Conservation (phyloP, 2,113 vertebrate genomes). For the Dipodomys ordii region DNA sequence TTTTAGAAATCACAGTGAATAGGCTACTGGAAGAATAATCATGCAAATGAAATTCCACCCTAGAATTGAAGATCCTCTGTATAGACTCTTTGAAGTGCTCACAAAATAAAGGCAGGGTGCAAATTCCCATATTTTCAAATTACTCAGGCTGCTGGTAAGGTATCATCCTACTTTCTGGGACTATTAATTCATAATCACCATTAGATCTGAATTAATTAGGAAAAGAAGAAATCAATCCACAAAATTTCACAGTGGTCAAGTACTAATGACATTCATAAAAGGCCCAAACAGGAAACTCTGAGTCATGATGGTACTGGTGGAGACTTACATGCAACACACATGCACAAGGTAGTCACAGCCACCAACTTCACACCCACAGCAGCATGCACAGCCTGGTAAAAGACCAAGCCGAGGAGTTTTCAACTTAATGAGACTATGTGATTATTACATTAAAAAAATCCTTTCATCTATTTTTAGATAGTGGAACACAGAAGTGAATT, state of each 20-base stretch:
- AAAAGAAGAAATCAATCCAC: conserved; percentile 53
- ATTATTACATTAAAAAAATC: background rate
- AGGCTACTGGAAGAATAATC: conserved; percentile 48
- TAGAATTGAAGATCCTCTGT: conserved; percentile 9
- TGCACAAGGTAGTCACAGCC: conserved; percentile 80
- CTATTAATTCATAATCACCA: conserved; percentile 66
- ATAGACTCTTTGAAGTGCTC: conserved; percentile 31
- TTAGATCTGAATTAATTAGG: conserved; percentile 72
- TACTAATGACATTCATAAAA: conserved; percentile 75
- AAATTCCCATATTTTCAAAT: conserved; percentile 8
- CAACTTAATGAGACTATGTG: conserved; percentile 59
- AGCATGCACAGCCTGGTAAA: conserved; percentile 81
- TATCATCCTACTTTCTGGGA: conserved; percentile 50
- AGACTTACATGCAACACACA: conserved; percentile 86
- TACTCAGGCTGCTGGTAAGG: background rate
- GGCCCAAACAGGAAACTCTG: conserved; percentile 76
- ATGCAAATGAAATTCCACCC: conserved; percentile 9
- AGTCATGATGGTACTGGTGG: conserved; percentile 66
- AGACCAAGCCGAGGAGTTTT: conserved; percentile 38
- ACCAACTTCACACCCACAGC: conserved; percentile 81
- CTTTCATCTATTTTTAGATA: conserved; percentile 38
- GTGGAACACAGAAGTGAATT: conserved; percentile 59
- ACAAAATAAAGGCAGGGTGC: background rate
- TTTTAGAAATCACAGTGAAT: conserved; percentile 69
- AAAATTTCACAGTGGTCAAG: conserved; percentile 59